Conservation (phyloP, 1,140 invertebrate species). For the Drosophila bocqueti region DNA sequence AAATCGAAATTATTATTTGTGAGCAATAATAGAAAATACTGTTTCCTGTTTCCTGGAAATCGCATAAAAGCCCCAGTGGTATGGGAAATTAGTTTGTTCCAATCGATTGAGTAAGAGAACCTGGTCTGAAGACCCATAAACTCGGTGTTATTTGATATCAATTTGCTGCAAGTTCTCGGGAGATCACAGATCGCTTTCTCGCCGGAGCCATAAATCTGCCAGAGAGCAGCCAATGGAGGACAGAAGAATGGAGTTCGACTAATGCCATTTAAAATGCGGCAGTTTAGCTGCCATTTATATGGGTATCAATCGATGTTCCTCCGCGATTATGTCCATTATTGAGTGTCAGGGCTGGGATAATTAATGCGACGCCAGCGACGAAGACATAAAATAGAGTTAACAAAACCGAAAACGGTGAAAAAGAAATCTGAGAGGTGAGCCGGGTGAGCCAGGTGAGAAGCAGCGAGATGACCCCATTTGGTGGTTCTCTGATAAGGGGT, state of each 20-base stretch:
- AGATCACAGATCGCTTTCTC: constrained; percentile 53
- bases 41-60: constrained; percentile 31
- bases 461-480: constrained; percentile 55
- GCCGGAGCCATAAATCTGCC: constrained; percentile 63
- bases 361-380: constrained; percentile 58
- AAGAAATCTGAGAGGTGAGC: constrained; percentile 54
- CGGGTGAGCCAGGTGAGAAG: constrained; percentile 9
- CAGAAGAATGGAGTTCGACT: constrained; percentile 42
- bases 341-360: constrained; percentile 49
- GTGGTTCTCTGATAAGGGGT: constrained; percentile 42
- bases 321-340: constrained; percentile 43
- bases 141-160: constrained; percentile 50
- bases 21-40: background rate
- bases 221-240: constrained; percentile 11
- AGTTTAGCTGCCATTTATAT: constrained; percentile 75
- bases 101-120: constrained; percentile 6
- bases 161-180: constrained; percentile 43
- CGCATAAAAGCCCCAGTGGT: constrained; percentile 13
- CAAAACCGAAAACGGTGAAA: constrained; percentile 54
- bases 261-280: constrained; percentile 68
- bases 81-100: constrained; percentile 22
- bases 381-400: constrained; percentile 52
- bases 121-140: constrained; percentile 37
- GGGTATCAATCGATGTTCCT: constrained; percentile 65
- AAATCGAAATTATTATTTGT: background rate